Evolutionary conservation across 2,888 invertebrate species (phyloP), one percentile per base, ranked within the genome.

Genomic region (Ectemnius lituratus): DNA sequence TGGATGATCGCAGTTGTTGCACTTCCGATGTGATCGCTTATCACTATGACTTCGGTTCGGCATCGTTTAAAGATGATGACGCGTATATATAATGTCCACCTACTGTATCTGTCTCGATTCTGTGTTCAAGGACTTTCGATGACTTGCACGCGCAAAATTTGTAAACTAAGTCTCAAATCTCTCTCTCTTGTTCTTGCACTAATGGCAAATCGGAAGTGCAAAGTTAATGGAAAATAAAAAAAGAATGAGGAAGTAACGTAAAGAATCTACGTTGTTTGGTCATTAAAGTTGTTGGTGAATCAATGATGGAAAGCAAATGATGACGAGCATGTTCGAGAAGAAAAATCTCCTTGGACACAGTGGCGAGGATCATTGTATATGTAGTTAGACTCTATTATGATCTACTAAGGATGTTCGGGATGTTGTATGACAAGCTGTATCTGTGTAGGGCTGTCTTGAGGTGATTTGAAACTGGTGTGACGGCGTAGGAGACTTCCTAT

Each of bases 381-480:
- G 71, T 70, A 78, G 73, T 71, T 56, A 70, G 73, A 84, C 77
- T 81, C 79, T 79, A 37, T 37, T 37, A 74, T 71, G 66, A 74
- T 77, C 72, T 83, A 77, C 71, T 89, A 89, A 85, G 89, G 88
- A 85, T 90, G 89, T 85, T 90, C 90, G 86, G 90, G 90, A 90
- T 90, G 90, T 83, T 90, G 90, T 89, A 90, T 89, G 88, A 90
- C 90, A 89, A 90, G 90, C 82, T 90, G 90, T 87, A 89, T 89
- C 86, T 89, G 90, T 86, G 90, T 87, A 83, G 90, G 88, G 85
- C 86, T 90, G 83, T 91, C 90, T 88, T 91, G 90, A 87, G 90
- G 89, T 88, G 90, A 90, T 90, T 91, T 91, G 90, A 91, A 91
- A 91, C 90, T 91, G 90, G 90, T 90, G 87, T 90, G 90, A 86